A percentile compares a stretch with the other conserved stretches of the same genome.
Conservation (phyloP, 2,797 vertebrate genomes). For the Dendrocincla tyrannina region DNA sequence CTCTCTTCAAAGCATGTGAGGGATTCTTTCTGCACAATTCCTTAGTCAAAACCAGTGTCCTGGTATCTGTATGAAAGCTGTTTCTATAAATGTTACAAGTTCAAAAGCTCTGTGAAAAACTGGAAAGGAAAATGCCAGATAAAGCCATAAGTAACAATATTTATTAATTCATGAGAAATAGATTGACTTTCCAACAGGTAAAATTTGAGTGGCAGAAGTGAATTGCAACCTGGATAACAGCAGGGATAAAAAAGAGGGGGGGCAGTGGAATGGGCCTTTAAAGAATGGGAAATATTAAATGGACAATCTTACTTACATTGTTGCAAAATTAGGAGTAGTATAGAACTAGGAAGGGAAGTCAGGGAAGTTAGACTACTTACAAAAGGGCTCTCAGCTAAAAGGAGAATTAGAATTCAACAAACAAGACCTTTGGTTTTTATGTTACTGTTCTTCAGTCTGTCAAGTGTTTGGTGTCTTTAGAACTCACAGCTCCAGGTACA, state of each 20-base stretch:
- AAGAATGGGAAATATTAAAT: not conserved
- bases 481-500: not conserved
- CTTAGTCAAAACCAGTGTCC: not conserved
- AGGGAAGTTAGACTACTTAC: not conserved
- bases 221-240: not conserved
- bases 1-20: not conserved
- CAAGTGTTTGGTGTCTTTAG: not conserved
- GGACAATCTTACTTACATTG: not conserved
- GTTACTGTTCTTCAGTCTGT: not conserved
- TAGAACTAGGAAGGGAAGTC: not conserved
- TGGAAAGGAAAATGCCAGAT: not conserved
- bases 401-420: not conserved
- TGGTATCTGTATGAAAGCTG: not conserved
- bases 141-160: not conserved
- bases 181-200: not conserved
- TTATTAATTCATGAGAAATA: not conserved
- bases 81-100: not conserved
- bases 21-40: not conserved
- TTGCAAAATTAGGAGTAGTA: not conserved
- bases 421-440: not conserved
- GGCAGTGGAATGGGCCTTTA: not conserved
- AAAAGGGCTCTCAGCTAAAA: not conserved
- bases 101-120: not conserved
- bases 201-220: not conserved
- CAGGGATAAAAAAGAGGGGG: rapidly evolving